Percentiles rank a stretch among this genome's conserved stretches.
phyloP scores from a whole-genome alignment of 2,113 vertebrate genomes.

The Paratilapia polleni region DNA sequence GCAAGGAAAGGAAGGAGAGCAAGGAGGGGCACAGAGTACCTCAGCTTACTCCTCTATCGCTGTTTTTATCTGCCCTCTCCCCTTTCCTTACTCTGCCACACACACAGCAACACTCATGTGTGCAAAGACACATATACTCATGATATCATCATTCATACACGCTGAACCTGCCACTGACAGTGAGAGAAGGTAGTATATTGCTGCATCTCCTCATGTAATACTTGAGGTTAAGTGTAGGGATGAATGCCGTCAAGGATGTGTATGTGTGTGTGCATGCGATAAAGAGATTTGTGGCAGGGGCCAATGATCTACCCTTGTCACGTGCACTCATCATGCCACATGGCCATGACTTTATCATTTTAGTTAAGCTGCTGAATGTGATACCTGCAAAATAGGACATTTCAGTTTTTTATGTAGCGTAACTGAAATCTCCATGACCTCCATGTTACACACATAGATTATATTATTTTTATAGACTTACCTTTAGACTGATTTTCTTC shows the following conservation, averaged over 20 bases:
- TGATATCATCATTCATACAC: not conserved
- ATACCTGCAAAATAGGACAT: not conserved
- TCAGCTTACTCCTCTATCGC: not conserved
- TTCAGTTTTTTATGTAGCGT: not conserved
- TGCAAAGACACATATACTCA: not conserved
- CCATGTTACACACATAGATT: not conserved
- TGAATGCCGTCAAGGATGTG: not conserved
- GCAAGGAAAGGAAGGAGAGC: slow-evolving; percentile 1
- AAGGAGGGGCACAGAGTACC: slow-evolving; percentile 35
- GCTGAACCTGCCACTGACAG: not conserved
- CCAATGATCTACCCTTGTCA: not conserved
- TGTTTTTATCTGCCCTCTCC: slow-evolving; percentile 9
- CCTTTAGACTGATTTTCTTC: too few relatives aligned
- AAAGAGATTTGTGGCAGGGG: slow-evolving; percentile 9
- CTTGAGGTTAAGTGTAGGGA: not conserved
- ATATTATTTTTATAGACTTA: not conserved
- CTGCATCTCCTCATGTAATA: not conserved
- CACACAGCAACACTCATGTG: not conserved
- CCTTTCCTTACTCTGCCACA: not conserved
- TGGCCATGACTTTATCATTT: slow-evolving; percentile 5
- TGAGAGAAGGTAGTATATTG: not conserved
- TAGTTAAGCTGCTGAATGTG: not conserved
- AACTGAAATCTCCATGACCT: not conserved
- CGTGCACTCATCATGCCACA: not conserved
- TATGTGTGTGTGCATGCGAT: not conserved